Base-by-base conservation (phyloP, 2,888 invertebrate genomes). In the Lottia scabra region DNA sequence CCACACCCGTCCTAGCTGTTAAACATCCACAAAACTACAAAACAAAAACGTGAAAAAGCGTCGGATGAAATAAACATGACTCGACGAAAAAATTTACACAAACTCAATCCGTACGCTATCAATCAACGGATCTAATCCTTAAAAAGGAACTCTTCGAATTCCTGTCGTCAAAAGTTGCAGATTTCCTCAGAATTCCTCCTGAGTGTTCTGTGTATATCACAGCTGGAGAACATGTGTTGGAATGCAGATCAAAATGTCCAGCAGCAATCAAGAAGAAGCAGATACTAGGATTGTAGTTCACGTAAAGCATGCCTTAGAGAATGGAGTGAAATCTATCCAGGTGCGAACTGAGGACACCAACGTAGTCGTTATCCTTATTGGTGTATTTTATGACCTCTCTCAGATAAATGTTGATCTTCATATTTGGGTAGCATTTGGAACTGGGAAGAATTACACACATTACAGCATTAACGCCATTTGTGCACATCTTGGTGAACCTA, bases 281-380 rank as follows among this genome's bases (percentile, higher is more conserved):
- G 68, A 67, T 66, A 73, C 63, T 15, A 73, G 71, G n/a, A 67
- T 73, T 4, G 56, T 66, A 23, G 72, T 73, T 38, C 64, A 69
- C 23, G 38, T 64, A 12, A 30, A 23, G 43, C 38, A 69, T 69
- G 62, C 64, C 23, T 13, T 64, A 12, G 16, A 23, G 43, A 13
- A 69, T 69, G 62, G n/a, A n/a, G 56, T 26, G 26, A 68, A 56
- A 23, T 23, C 27, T 12, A 4, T 56, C n/a, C 27, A 45, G 19
- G 68, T n/a, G 66, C 30, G 30, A 30, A 30, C 30, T 30, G 30
- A 4, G 5, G 30, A 30, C 30, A 30, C 30, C 3, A 5, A 66
- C 30, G 45, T 67, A 5, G 46, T 67, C 4, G 48, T 67, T 46
- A 48, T 67, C 2, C 46, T 64, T 64, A 56, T 56, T 23, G 56